Evolutionary conservation across 2,797 vertebrate species (phyloP).

Genomic region (Coregonus sp.): DNA sequence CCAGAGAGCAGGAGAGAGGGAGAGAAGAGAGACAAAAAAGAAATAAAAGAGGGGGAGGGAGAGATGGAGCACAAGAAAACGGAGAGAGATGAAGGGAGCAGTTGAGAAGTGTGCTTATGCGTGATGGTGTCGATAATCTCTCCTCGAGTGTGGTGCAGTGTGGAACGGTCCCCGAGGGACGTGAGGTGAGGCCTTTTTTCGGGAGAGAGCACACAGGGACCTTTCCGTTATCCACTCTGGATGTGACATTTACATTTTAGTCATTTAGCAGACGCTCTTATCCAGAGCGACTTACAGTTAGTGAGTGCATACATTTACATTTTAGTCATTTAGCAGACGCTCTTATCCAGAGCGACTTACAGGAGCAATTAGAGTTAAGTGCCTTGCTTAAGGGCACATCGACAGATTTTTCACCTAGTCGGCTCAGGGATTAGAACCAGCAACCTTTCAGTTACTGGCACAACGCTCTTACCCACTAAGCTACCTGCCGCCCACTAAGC

Average conservation of each 20-base stretch:
- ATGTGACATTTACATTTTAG: conserved; percentile 17
- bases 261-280: no score
- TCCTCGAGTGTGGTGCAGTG: conserved; percentile 31
- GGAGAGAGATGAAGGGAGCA: conserved; percentile 12
- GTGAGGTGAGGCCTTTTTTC: conserved; percentile 32
- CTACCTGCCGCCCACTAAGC: no score
- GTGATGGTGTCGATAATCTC: conserved; percentile 40
- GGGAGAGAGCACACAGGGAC: conserved; percentile 5
- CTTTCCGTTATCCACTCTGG: conserved; percentile 20
- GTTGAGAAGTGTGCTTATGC: conserved; percentile 17
- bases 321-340: no score
- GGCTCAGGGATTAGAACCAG: no score
- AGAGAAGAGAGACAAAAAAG: neutral
- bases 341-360: no score
- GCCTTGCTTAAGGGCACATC: no score
- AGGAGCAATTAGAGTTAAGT: no score
- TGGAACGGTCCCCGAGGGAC: conserved; percentile 19
- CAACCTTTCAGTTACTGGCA: no score
- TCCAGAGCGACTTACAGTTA: no score
- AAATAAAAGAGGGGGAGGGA: neutral
- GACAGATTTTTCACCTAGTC: no score
- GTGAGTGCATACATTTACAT: no score
- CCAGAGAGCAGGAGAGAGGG: neutral
- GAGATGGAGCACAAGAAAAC: neutral
- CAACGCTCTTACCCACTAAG: no score